Evolutionary conservation across 2,113 vertebrate genomes (phyloP).

Genomic region (Monarcha castaneiventris): DNA sequence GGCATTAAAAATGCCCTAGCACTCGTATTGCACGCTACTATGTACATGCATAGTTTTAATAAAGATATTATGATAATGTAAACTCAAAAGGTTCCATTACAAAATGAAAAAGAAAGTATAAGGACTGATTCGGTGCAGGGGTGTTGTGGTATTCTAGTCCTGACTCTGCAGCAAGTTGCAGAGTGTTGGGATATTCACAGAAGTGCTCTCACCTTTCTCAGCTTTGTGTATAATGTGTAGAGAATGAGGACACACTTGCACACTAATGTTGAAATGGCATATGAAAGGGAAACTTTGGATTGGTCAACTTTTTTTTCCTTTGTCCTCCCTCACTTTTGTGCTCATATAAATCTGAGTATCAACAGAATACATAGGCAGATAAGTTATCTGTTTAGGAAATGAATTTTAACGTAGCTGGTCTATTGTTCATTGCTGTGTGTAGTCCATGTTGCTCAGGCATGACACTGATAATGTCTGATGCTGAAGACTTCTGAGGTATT

Average conservation of each 20-base stretch:
- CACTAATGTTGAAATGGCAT: neutral
- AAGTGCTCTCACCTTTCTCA: neutral
- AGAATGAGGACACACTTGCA: neutral
- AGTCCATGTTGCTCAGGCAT: neutral
- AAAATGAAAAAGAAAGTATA: neutral
- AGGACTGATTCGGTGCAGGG: neutral
- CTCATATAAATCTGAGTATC: neutral
- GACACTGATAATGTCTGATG: neutral
- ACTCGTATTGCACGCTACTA: neutral
- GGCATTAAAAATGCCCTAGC: neutral
- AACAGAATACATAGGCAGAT: neutral
- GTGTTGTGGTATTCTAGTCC: neutral
- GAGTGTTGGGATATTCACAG: neutral
- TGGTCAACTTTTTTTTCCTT: neutral
- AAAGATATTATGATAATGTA: neutral
- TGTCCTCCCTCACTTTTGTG: neutral
- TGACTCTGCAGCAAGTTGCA: neutral
- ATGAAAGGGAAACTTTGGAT: neutral
- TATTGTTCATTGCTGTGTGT: neutral
- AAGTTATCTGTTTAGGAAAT: neutral
- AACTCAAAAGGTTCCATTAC: neutral
- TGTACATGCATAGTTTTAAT: accelerated
- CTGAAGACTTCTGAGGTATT: neutral
- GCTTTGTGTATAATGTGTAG: neutral
- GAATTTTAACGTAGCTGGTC: neutral